Evolutionary conservation across 2,797 vertebrate genomes (phyloP).

Genomic region (Chelidonichthys spinosus): DNA sequence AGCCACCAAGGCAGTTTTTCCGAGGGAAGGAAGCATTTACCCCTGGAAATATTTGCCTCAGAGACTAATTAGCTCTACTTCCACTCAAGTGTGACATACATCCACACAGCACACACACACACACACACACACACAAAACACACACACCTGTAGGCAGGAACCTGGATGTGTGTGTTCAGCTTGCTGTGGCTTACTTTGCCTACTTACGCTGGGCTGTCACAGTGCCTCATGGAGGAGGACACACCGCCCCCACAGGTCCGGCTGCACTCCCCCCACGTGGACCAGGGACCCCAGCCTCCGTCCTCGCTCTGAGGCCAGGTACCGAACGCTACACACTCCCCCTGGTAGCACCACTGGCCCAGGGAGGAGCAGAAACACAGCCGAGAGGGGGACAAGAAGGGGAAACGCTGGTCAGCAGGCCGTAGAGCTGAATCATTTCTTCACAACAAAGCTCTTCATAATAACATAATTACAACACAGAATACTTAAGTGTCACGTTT

Average conservation of each 20-base stretch:
- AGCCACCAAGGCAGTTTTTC: background rate
- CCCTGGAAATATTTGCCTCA: constrained; percentile 14
- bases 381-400: background rate
- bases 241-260: constrained; percentile 98
- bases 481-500: constrained; percentile 6
- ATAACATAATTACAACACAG: constrained; percentile 9
- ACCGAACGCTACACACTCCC: constrained; percentile 95
- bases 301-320: constrained; percentile 95
- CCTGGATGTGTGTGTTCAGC: constrained; percentile 85
- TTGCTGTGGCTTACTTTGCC: constrained; percentile 99
- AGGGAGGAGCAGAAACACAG: constrained; percentile 5
- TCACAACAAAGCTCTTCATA: constrained; percentile 5
- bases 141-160: constrained; percentile 71
- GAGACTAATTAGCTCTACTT: constrained; percentile 12
- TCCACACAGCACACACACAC: constrained; percentile 16
- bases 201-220: constrained; percentile 99
- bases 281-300: constrained; percentile 96
- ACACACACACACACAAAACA: constrained; percentile 38
- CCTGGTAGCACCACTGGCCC: constrained; percentile 98
- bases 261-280: constrained; percentile 98
- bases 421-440: background rate
- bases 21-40: background rate
- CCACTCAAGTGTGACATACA: constrained; percentile 16
- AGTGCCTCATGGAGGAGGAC: constrained; percentile 97
- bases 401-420: background rate